Conservation (phyloP, 1,140 invertebrate species). For the Venturia canescens region DNA sequence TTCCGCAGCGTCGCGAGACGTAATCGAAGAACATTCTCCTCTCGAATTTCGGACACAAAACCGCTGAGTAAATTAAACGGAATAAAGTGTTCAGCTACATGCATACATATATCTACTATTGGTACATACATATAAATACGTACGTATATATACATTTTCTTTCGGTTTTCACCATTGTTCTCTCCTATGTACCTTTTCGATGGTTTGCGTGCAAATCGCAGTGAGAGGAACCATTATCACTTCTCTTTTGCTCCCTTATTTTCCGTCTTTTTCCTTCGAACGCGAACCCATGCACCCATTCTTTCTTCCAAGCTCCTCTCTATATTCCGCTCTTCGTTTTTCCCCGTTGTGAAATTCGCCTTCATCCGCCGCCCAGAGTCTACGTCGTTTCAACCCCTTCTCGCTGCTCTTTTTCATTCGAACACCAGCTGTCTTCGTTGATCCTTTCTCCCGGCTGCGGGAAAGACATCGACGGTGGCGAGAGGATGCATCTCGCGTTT, state of each 20-base stretch:
- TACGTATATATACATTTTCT: background rate
- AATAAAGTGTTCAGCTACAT: constrained; percentile 2
- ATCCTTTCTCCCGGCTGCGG: background rate
- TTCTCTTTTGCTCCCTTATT: background rate
- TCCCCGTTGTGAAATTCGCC: background rate
- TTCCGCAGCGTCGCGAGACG: constrained; percentile 5
- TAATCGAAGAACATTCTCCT: constrained; percentile 8
- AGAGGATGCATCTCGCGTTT: background rate
- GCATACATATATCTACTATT: background rate
- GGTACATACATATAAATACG: background rate
- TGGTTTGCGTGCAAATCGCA: background rate
- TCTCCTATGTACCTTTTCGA: background rate
- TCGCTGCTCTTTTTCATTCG: background rate
- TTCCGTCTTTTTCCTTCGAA: background rate
- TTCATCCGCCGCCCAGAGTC: background rate
- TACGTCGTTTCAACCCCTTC: background rate
- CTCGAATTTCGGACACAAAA: constrained; percentile 11
- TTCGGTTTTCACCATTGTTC: constrained; percentile 4
- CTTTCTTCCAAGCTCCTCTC: background rate
- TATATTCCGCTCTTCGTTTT: background rate
- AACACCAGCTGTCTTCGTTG: background rate
- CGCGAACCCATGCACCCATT: background rate
- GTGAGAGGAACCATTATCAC: background rate
- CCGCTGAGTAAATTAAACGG: constrained; percentile 7
- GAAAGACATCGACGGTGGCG: background rate